A percentile compares a stretch with the other conserved stretches of the same genome.
These are phyloP conservation scores for Collichthys lucidus DNA, from an alignment of 2,113 vertebrate species.

Conservation along the genomic window DNA sequence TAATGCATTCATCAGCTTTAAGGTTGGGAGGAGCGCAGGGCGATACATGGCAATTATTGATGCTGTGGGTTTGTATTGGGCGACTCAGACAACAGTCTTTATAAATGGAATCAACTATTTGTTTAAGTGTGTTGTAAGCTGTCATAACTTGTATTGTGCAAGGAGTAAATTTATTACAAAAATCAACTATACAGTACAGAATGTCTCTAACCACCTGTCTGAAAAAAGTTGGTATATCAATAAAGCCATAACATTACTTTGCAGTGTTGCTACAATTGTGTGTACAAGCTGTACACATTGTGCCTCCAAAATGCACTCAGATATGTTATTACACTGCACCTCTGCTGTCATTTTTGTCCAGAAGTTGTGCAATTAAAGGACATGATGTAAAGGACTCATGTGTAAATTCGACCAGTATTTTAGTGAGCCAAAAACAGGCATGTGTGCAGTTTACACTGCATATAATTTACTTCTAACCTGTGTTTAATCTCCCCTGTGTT, in stretches of 20 bases:
- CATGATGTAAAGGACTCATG: not conserved
- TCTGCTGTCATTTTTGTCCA: not conserved
- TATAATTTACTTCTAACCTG: not conserved
- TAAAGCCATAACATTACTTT: too few relatives aligned
- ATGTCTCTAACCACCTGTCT: not conserved
- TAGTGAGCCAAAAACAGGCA: not conserved
- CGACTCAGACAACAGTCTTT: slow-evolving; percentile 1
- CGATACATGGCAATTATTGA: slow-evolving; percentile 6
- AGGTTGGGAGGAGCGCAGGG: not conserved
- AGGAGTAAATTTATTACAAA: not conserved
- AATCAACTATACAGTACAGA: not conserved
- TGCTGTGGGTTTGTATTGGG: slow-evolving; percentile 6
- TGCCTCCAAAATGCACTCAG: not conserved
- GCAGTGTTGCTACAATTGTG: not conserved
- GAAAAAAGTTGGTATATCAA: too few relatives aligned
- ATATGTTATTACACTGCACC: not conserved
- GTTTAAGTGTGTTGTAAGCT: not conserved
- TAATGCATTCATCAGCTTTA: slow-evolving; percentile 52
- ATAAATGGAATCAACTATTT: slow-evolving; percentile 4
- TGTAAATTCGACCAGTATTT: slow-evolving; percentile 4
- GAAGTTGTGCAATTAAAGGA: not conserved
- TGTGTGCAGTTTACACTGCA: not conserved
- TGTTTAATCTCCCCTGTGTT: not conserved
- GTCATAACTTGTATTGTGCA: not conserved
- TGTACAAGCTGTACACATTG: not conserved